Evolutionary conservation across 2,113 vertebrate genomes (phyloP).

Genomic region (pig (Sus scrofa)): DNA sequence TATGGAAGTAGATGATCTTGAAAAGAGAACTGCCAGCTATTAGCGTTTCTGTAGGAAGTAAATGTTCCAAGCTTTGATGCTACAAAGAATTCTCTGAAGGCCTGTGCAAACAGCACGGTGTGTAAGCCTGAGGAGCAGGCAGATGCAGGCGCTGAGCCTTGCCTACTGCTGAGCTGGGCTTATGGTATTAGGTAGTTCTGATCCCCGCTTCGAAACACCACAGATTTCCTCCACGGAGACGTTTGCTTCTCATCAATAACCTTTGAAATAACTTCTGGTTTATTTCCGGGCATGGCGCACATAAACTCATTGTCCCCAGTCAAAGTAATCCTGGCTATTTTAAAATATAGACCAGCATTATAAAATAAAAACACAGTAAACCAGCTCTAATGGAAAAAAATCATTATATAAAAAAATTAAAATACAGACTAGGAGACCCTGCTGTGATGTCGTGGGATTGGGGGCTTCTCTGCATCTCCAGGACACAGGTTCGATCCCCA

Average conservation of each 20-base stretch:
- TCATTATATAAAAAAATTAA: no score
- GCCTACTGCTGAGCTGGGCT: conserved; percentile 34
- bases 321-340: background rate
- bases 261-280: conserved; percentile 47
- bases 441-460: no score
- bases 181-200: background rate
- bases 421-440: no score
- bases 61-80: conserved; percentile 59
- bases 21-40: conserved; percentile 70
- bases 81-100: conserved; percentile 19
- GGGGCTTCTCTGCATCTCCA: no score
- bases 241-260: conserved; percentile 39
- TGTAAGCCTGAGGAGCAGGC: rapidly evolving
- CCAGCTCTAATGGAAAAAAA: no score
- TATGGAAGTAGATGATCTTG: conserved; percentile 57
- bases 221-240: background rate
- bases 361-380: no score
- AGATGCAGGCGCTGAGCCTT: background rate
- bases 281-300: background rate
- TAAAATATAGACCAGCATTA: conserved; percentile 40
- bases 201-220: conserved; percentile 50
- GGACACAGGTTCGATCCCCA: no score
- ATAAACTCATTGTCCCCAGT: background rate
- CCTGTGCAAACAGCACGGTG: background rate
- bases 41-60: conserved; percentile 68